Percentiles rank a stretch among this genome's conserved stretches.
Conservation (phyloP, 2,888 invertebrate species). For the Notocelia uddmanniana region DNA sequence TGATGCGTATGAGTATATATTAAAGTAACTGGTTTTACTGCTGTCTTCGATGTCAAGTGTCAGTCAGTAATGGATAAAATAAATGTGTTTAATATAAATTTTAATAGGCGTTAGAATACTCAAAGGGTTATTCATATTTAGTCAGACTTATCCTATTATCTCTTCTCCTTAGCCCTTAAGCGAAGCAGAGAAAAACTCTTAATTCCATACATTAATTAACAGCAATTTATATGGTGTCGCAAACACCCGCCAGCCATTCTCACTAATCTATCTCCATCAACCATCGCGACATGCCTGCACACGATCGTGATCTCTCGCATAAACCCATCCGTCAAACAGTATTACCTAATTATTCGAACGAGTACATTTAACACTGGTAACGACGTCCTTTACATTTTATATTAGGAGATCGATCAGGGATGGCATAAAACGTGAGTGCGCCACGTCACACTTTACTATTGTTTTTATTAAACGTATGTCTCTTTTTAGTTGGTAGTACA, state of each 20-base stretch:
- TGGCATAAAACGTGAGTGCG: constrained; percentile 31
- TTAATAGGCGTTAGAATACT: constrained; percentile 10
- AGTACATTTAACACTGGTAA: constrained; percentile 26
- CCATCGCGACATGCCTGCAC: not conserved
- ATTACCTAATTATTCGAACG: constrained; percentile 40
- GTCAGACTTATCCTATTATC: not conserved
- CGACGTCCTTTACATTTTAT: constrained; percentile 36
- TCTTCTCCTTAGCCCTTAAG: constrained; percentile 8
- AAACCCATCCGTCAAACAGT: constrained; percentile 39
- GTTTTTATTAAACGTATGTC: not conserved
- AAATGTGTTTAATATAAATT: not conserved
- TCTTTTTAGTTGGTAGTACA: constrained; percentile 6
- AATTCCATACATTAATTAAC: not conserved
- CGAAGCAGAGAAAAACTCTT: constrained; percentile 6
- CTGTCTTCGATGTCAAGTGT: not conserved
- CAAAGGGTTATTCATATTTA: constrained; percentile 3
- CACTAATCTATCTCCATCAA: constrained; percentile 20
- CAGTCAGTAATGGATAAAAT: not conserved
- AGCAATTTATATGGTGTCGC: constrained; percentile 19
- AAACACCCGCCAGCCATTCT: constrained; percentile 14
- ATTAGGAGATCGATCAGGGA: constrained; percentile 39
- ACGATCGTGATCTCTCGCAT: constrained; percentile 34
- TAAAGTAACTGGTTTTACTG: not conserved
- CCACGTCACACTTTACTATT: constrained; percentile 6
- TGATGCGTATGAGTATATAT: not conserved